Evolutionary conservation across 1,140 invertebrate species (phyloP), one percentile per base, ranked within the genome.

Genomic region (Bombus pascuorum): DNA sequence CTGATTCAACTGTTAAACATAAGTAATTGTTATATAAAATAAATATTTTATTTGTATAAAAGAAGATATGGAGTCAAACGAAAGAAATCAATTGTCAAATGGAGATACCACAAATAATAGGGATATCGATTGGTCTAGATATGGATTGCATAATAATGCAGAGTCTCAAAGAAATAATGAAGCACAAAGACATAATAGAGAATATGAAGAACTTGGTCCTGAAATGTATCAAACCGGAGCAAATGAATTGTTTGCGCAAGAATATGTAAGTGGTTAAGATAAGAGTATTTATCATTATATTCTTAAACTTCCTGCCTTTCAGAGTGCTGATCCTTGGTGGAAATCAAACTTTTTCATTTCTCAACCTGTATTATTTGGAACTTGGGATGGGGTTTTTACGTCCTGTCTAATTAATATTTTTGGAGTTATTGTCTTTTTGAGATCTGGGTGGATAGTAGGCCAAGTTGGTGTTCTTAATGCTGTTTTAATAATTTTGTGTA

Each of bases 381-480:
- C 98, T 4, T 99, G 99, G 98, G 99, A 99, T 96, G 99, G 99
- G 88, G 99, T 99, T 22, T 99, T 99, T 93, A 99, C 98, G 84
- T 97, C 97, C 62, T 98, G 98, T 92, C 96, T 99, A 92, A 98
- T 99, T 91, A 99, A 99, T 95, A 98, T 99, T 53, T 98, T 99
- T 96, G 98, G 99, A 91, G 98, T 99, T 3, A 99, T 99, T 93
- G 98, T 99, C 83, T 99, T 99, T 95, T 95, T 99, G 47, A 96
- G 99, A 92, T 98, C 98, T 88, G 99, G 99, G 84, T 99, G 99
- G 99, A 98, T 99, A 93, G 98, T 99, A 9, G 98, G 97, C 53
- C 98, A 99, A 96, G 98, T 98, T 87, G 99, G 99, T 72, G 97
- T 99, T 90, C 95, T 98, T 25, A 97, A 98, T 96, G 98, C 98